Percentiles rank a stretch among this genome's conserved stretches.
These are phyloP conservation scores for Diarsia rubi DNA, from an alignment of 2,888 invertebrate species.

Conservation along the genomic window DNA sequence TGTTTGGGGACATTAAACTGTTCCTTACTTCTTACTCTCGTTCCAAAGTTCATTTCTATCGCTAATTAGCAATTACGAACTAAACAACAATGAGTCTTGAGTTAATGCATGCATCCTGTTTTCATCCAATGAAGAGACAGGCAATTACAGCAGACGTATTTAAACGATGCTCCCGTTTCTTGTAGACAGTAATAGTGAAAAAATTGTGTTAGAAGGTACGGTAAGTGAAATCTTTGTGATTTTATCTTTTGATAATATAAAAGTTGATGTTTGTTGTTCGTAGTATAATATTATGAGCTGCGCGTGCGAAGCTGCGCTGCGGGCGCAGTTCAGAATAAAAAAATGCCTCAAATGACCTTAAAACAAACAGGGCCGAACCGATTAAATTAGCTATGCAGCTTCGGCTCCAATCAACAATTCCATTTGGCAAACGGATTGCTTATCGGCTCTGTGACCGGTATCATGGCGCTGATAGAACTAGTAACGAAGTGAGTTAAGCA, in stretches of 20 bases:
- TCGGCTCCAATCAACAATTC: too few species aligned
- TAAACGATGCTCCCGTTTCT: slow-evolving; percentile 32
- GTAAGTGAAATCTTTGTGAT: background rate
- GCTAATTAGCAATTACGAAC: slow-evolving; percentile 21
- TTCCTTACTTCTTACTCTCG: background rate
- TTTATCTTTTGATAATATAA: too few species aligned
- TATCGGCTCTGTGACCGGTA: too few species aligned
- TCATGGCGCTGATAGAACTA: too few species aligned
- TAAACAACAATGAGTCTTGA: background rate
- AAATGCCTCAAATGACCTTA: background rate
- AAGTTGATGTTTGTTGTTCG: too few species aligned
- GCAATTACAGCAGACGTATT: slow-evolving; percentile 32
- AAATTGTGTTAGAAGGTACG: slow-evolving; percentile 24
- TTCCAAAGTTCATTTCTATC: background rate
- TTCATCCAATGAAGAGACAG: slow-evolving; percentile 12
- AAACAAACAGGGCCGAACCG: background rate
- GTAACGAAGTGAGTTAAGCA: too few species aligned
- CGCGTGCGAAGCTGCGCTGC: background rate
- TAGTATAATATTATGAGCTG: background rate
- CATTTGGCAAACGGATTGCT: too few species aligned
- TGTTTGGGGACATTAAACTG: background rate
- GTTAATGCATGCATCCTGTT: slow-evolving; percentile 43
- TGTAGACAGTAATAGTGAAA: slow-evolving; percentile 25
- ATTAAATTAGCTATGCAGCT: too few species aligned
- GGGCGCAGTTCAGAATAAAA: background rate